Evolutionary conservation across 2,797 vertebrate genomes (phyloP).

Genomic region (Schizopygopsis pylzovi): DNA sequence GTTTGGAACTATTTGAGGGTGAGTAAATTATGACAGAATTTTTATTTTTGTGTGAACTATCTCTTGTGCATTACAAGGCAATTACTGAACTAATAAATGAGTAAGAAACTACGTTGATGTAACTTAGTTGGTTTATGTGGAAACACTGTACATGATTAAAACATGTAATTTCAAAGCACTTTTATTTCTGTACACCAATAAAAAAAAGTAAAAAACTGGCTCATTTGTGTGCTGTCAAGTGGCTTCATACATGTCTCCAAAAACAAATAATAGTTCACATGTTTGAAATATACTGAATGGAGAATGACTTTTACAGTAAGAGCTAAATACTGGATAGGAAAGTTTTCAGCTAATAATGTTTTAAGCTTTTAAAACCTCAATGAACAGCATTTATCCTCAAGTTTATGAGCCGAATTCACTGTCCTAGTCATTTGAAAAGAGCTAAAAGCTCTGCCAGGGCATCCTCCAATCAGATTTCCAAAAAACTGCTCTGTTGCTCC

Average conservation of each 20-base stretch:
- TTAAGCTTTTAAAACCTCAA: background rate
- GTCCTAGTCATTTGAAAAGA: background rate
- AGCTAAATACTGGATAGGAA: background rate
- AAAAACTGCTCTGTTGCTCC: slow-evolving; percentile 3
- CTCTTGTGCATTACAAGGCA: background rate
- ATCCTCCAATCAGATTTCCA: slow-evolving; percentile 13
- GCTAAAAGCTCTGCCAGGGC: background rate
- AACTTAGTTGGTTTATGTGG: background rate
- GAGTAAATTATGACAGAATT: no score
- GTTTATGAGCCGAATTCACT: background rate
- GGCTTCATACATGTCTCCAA: background rate
- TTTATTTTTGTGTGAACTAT: no score
- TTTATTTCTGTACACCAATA: background rate
- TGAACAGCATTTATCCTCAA: background rate
- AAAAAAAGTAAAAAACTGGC: background rate
- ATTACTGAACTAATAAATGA: no score
- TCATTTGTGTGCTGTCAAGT: background rate
- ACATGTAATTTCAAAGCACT: background rate
- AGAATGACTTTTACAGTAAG: background rate
- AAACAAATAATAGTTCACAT: background rate
- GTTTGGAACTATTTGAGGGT: no score
- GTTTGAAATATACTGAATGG: background rate
- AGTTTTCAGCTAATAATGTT: background rate
- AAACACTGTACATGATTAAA: background rate
- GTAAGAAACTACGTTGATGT: background rate